Conservation (phyloP, 2,113 vertebrate species). For the Alectura lathami region DNA sequence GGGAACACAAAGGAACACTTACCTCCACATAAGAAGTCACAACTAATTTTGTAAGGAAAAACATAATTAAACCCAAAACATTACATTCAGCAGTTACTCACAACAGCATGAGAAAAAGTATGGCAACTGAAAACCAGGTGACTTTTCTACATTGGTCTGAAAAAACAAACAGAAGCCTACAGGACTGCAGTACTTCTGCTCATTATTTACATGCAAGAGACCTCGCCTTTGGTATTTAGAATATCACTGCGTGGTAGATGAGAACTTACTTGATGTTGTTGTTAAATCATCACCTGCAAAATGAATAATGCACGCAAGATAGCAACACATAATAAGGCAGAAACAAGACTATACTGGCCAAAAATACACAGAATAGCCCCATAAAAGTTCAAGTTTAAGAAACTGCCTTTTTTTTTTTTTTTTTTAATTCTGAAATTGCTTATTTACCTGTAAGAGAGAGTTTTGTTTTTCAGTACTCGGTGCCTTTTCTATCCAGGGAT, state of each 20-base stretch:
- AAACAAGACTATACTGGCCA: background rate
- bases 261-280: background rate
- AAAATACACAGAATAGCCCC: background rate
- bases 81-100: background rate
- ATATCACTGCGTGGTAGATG: background rate
- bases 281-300: background rate
- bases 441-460: slow-evolving; percentile 82
- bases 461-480: slow-evolving; percentile 71
- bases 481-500: slow-evolving; percentile 71
- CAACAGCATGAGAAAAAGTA: background rate
- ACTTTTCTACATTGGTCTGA: background rate
- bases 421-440: background rate
- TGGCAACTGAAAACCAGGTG: background rate
- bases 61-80: background rate
- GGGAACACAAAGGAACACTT: background rate
- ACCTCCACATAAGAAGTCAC: background rate
- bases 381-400: background rate
- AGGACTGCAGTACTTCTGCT: background rate
- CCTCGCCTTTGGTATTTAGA: background rate
- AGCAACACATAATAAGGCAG: background rate
- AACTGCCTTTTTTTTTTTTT: background rate
- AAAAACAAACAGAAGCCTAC: background rate
- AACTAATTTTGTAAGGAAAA: background rate
- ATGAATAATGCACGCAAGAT: background rate
- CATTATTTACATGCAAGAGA: background rate